Percentiles rank a stretch among this genome's conserved stretches.
phyloP scores from a whole-genome alignment of 2,113 vertebrate genomes.

The Phaethon lepturus region DNA sequence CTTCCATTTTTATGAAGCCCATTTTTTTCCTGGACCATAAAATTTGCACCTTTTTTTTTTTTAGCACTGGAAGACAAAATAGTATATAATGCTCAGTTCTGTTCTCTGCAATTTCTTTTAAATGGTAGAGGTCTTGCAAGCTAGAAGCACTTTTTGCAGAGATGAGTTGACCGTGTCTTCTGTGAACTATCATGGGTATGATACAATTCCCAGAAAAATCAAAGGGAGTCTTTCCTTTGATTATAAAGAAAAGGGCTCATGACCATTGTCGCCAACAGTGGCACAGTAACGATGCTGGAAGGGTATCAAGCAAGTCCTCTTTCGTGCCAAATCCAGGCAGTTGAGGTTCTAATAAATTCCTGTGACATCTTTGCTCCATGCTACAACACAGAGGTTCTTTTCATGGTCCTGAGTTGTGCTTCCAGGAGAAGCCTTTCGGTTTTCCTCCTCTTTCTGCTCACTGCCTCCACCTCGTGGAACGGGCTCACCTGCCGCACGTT shows the following conservation, averaged over 20 bases:
- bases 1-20: background rate
- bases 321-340: background rate
- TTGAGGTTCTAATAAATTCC: background rate
- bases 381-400: background rate
- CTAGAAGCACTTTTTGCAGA: background rate
- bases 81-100: background rate
- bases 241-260: background rate
- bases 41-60: background rate
- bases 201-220: background rate
- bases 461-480: constrained; percentile 35
- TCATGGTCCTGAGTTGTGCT: background rate
- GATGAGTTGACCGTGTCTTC: background rate
- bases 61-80: background rate
- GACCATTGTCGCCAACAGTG: background rate
- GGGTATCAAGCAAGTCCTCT: background rate
- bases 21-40: background rate
- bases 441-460: background rate
- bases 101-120: background rate
- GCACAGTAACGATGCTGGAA: background rate
- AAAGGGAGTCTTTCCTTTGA: background rate
- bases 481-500: rapidly evolving
- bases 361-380: background rate
- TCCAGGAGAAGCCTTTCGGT: background rate
- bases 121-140: background rate
- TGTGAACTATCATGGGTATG: background rate